A percentile compares a stretch with the other conserved stretches of the same genome.
These are phyloP conservation scores for Sylvietta virens DNA, from an alignment of 2,113 vertebrate species.

Conservation along the genomic window DNA sequence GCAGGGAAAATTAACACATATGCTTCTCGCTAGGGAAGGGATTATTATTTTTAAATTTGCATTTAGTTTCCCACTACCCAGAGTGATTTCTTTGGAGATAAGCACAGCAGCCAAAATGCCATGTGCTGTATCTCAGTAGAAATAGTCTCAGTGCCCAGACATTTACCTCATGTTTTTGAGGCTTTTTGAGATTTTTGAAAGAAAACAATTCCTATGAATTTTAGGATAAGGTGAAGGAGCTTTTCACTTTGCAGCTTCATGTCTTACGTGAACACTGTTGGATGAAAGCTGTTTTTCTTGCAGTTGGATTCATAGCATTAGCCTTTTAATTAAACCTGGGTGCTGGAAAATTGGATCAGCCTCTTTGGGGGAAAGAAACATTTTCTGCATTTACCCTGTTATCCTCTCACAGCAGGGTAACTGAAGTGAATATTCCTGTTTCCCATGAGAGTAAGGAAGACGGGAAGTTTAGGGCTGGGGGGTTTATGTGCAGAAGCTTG, in stretches of 20 bases:
- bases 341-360: background rate
- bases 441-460: accelerated
- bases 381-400: background rate
- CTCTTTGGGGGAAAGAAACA: background rate
- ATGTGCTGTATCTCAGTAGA: background rate
- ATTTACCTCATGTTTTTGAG: background rate
- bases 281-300: background rate
- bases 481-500: background rate
- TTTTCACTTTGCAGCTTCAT: background rate
- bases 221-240: background rate
- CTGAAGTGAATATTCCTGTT: background rate
- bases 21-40: background rate
- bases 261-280: accelerated
- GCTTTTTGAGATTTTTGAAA: background rate
- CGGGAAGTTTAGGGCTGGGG: background rate
- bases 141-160: background rate
- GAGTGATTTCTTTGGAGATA: background rate
- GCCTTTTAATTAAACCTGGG: background rate
- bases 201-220: background rate
- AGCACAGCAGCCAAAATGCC: background rate
- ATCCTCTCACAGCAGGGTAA: background rate
- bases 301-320: background rate
- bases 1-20: slow-evolving; percentile 17
- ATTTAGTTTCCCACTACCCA: background rate
- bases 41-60: slow-evolving; percentile 22